Evolutionary conservation across 2,888 invertebrate genomes (phyloP).

Genomic region (Parelbella ahira): DNA sequence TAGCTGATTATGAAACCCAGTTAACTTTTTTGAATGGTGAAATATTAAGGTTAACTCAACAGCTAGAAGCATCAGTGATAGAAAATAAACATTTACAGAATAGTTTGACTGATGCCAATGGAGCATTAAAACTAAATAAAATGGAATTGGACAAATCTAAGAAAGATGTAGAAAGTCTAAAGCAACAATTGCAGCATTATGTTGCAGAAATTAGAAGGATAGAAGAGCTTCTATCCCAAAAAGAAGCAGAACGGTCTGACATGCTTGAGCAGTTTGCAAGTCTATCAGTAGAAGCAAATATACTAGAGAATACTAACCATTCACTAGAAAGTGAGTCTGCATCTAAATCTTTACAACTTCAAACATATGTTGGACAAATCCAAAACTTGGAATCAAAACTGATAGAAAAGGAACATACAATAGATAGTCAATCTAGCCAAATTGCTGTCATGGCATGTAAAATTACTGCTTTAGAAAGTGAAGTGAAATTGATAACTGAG

Average conservation of each 20-base stretch:
- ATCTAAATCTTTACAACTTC: conserved; percentile 82
- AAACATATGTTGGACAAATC: conserved; percentile 71
- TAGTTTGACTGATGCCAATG: conserved; percentile 83
- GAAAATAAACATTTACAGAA: conserved; percentile 88
- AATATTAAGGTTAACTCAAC: conserved; percentile 74
- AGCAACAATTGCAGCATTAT: conserved; percentile 89
- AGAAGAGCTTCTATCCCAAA: conserved; percentile 86
- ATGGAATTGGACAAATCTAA: conserved; percentile 85
- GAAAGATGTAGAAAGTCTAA: conserved; percentile 86
- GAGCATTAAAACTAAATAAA: conserved; percentile 82
- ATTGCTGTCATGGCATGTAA: conserved; percentile 63
- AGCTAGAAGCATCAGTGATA: conserved; percentile 80
- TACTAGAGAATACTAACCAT: conserved; percentile 89
- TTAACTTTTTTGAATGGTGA: conserved; percentile 81
- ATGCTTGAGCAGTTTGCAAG: conserved; percentile 90
- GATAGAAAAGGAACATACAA: conserved; percentile 62
- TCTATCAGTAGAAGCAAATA: conserved; percentile 87
- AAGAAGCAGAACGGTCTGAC: conserved; percentile 90
- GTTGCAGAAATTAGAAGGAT: conserved; percentile 89
- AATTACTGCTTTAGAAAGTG: conserved; percentile 62
- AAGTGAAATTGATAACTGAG: conserved; percentile 65
- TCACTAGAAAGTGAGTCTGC: conserved; percentile 88
- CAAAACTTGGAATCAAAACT: conserved; percentile 83
- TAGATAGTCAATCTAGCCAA: conserved; percentile 57
- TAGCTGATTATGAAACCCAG: conserved; percentile 75